Conservation (phyloP, 2,797 vertebrate species). For the Malurus splendens region DNA sequence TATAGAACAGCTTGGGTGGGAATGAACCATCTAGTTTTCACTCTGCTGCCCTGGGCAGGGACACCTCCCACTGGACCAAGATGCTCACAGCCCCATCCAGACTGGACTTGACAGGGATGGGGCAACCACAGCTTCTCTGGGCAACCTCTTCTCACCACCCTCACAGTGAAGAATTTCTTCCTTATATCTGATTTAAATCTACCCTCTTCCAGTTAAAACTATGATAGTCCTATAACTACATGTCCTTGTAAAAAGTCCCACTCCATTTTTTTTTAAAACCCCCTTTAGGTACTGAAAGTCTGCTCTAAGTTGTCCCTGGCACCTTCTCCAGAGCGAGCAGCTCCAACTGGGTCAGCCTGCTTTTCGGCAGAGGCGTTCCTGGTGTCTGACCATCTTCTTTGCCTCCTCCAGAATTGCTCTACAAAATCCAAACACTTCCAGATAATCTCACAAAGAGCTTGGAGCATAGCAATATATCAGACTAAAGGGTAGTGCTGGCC, state of each 20-base stretch:
- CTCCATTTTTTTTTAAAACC: not conserved
- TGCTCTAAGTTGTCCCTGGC: not conserved
- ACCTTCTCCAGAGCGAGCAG: not conserved
- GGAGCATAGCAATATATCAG: not conserved
- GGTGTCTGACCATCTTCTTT: not conserved
- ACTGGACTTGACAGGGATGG: not conserved
- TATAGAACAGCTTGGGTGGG: not conserved
- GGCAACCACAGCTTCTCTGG: not conserved
- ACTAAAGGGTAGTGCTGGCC: not conserved
- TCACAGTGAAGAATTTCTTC: not conserved
- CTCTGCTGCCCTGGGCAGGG: fast-evolving
- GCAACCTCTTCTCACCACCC: not conserved
- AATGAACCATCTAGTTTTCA: not conserved
- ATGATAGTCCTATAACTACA: too few species aligned
- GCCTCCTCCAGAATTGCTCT: not conserved
- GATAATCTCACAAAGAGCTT: not conserved
- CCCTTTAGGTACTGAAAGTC: too few species aligned
- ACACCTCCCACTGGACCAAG: too few species aligned
- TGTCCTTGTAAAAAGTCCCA: not conserved
- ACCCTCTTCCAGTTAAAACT: not conserved
- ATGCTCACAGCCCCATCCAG: not conserved
- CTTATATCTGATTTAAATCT: not conserved
- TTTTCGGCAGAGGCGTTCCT: not conserved
- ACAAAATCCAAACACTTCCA: not conserved
- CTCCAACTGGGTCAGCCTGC: not conserved